Evolutionary conservation across 2,113 vertebrate species (phyloP), one percentile per base, ranked within the genome.

Genomic region (Sebastes schlegelii): DNA sequence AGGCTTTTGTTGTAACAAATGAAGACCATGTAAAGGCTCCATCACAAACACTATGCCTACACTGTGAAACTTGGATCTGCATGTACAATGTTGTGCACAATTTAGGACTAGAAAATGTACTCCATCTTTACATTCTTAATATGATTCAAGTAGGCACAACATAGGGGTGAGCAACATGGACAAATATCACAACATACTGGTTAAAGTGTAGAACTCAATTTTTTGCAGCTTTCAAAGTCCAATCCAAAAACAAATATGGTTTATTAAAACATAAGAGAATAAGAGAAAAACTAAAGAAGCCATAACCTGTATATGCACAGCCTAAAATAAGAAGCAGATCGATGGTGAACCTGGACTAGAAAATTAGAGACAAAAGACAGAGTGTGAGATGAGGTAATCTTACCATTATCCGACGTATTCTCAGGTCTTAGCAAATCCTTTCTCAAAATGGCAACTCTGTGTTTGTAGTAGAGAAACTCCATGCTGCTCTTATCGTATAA

Each of bases 401-500:
- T 96, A 99, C 98, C 97, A 96, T 97, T 75, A 91, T 84, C 78
- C 51, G 90, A 78, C 13, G 87, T 49, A n/a, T 87, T 79, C 65
- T 96, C 93, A 1, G 88, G 69, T 83, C 88, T 94, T 81, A 95
- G 95, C 21, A 91, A 92, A 58, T 95, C 91, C 88, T 93, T 97
- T 86, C 94, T 96, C 77, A 96, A 95, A 82, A 96, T 96, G 7
- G 98, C 98, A 89, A 99, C 94, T 94, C 95, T 97, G 94, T 96
- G 97, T 88, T 97, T 97, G 95, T 97, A 99, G 96, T 99, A 99
- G 66, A 99, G 97, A 95, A 97, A 97, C 68, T 98, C 98, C 82
- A 95, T 87, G 94, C 96, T 98, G 95, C 96, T 96, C 91, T 95
- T 97, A 94, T 99, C 96, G 46, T 97, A 97, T 85, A 99, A 96